Base-by-base conservation (phyloP, 2,113 vertebrate genomes). In the Phylloscopus trochiloides region DNA sequence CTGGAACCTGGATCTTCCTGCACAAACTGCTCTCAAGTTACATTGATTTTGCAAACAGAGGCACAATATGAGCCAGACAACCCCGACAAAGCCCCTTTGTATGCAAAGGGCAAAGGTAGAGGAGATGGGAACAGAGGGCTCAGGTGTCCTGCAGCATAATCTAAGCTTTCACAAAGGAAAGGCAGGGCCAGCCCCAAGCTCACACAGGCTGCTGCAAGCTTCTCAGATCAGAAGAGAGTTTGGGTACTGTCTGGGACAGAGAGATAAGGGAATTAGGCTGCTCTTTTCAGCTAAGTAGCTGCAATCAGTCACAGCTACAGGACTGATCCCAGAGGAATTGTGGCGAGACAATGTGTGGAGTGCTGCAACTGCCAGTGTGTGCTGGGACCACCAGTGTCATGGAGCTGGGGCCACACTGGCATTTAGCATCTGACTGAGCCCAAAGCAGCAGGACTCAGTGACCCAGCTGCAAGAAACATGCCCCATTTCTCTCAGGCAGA, bases 201-300 rank as follows among this genome's bases (percentile, higher is more conserved):
- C 4, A 2, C 63, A 38, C 26, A 54, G 78, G 81, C 90, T 92
- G 90, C 85, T 94, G 87, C 93, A 77, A 88, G 92, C 78, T 80
- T 86, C 84, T 91, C 70, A 54, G 74, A 82, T 95, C 79, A 25
- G 77, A 80, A 73, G 58, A 86, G 86, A 83, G 55, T 92, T 92
- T 1, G 17, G 74, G 58, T 91, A 91, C 62, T 4, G 43, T 63
- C 91, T 96, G 96, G 93, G 95, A 92, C 75, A 70, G 51, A 94
- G 79, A 95, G 96, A 96, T 97, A 96, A 96, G 94, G 92, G 94
- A 92, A 96, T 96, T 95, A 95, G 81, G 88, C 92, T 88, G 92
- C 92, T 96, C 85, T 96, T 84, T 89, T 88, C 93, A 88, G 90
- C 74, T 88, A 95, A 94, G 88, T 92, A 88, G 94, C 88, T 93